Evolutionary conservation across 2,888 invertebrate species (phyloP).

Genomic region (Drosophila fungiperda): DNA sequence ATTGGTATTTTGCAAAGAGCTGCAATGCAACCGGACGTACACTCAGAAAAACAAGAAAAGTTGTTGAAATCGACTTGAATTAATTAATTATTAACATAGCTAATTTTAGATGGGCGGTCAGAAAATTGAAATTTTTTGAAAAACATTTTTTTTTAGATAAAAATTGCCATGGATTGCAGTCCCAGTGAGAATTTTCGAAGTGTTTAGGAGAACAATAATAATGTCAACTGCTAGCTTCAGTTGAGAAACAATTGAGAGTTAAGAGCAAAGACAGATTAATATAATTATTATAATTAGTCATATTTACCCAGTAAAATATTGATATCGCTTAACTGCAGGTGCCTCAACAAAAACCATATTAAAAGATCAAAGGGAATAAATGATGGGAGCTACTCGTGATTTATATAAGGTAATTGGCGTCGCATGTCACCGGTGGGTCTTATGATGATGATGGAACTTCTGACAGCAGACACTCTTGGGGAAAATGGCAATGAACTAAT

Average conservation of each 20-base stretch:
- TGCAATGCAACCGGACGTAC: background rate
- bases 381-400: constrained; percentile 31
- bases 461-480: constrained; percentile 7
- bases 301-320: background rate
- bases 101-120: too few species aligned
- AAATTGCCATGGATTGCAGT: background rate
- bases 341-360: constrained; percentile 25
- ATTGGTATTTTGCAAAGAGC: background rate
- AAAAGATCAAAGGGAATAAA: constrained; percentile 39
- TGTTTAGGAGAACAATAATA: background rate
- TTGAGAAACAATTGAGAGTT: background rate
- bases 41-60: background rate
- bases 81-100: too few species aligned
- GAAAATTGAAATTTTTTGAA: too few species aligned
- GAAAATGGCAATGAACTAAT: constrained; percentile 25
- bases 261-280: background rate
- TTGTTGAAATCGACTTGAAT: background rate
- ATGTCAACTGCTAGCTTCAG: background rate
- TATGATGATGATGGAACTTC: background rate
- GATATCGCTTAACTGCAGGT: constrained; percentile 12
- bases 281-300: background rate
- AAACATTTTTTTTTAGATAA: background rate
- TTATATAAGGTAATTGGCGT: constrained; percentile 44
- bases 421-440: constrained; percentile 3
- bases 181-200: background rate